Evolutionary conservation across 2,797 vertebrate species (phyloP), one percentile per base, ranked within the genome.

Genomic region (Melanotaenia pygmaea): DNA sequence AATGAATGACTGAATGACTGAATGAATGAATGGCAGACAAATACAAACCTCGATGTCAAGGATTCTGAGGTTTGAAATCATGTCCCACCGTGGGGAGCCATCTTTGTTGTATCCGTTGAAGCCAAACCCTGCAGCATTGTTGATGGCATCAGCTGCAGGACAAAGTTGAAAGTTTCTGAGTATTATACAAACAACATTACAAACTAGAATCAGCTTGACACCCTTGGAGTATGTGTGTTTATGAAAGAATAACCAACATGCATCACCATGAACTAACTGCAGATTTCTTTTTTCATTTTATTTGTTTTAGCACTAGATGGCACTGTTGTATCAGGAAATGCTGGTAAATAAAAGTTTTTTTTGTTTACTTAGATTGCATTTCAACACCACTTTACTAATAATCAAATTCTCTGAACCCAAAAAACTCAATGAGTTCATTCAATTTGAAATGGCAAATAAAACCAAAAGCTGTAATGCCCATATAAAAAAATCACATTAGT

Each of bases 121-220:
- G 53, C 98, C 98, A 71, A 99, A 99, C 57, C 98, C 98, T 1
- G 98, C 98, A 0, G 98, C 97, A 13, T 99, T 99, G 91, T 99
- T 98, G 86, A 99, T 99, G 47, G 98, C 97, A 70, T 99, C 98
- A 71, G 98, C 98, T 99, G 86, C 72, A 45, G 74, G 67, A 72
- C 77, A 80, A 70, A 74, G 69, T 1, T 70, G 28, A 66, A 69
- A 65, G 30, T 77, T 73, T 72, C 7, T 79, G 66, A 77, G 59
- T 7, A 12, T 43, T 35, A 37, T 1, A 53, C 22, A 53, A 56
- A 50, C 40, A 60, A 53, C 43, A 59, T 5, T 24, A 26, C 20
- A 67, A 34, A 54, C 51, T 32, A 50, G 32, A 30, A 59, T 37
- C 59, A 51, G 38, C 60, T 57, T 30, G 5, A 20, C 30, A 45